A percentile compares a stretch with the other conserved stretches of the same genome.
Evolutionary conservation across 1,140 invertebrate species (phyloP).

Genomic region (Caenorhabditis tropicalis): DNA sequence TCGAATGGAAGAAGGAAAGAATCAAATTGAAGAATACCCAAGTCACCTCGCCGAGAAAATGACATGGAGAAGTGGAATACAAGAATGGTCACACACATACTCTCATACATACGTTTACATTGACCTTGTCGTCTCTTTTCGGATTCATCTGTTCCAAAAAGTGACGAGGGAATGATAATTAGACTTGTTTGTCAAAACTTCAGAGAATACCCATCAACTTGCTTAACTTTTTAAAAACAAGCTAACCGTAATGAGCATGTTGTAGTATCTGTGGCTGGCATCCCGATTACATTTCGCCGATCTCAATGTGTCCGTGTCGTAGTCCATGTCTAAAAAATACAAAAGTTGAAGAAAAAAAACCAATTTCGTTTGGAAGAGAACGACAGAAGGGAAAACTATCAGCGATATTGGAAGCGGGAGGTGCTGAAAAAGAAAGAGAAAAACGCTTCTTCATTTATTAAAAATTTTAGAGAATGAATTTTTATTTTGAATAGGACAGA

Average conservation of each 20-base stretch:
- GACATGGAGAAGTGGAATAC: neutral
- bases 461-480: too few relatives aligned
- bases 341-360: neutral
- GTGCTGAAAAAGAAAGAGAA: too few relatives aligned
- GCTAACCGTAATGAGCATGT: constrained; percentile 30
- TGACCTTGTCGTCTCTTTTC: neutral
- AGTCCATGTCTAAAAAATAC: constrained; percentile 22
- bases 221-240: too few relatives aligned
- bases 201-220: too few relatives aligned
- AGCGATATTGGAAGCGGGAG: too few relatives aligned
- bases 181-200: too few relatives aligned
- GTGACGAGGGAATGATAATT: neutral
- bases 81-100: neutral
- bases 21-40: neutral
- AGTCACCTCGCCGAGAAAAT: neutral
- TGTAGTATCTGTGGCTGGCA: constrained; percentile 45
- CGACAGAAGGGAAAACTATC: neutral
- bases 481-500: too few relatives aligned
- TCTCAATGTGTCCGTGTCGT: constrained; percentile 33
- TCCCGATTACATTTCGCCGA: constrained; percentile 34
- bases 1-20: neutral
- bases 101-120: neutral
- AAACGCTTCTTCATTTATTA: too few relatives aligned
- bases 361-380: neutral
- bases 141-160: neutral